These are phyloP conservation scores for Corbicula japonica DNA, from an alignment of 2,888 invertebrate genomes.

Conservation along the genomic window DNA sequence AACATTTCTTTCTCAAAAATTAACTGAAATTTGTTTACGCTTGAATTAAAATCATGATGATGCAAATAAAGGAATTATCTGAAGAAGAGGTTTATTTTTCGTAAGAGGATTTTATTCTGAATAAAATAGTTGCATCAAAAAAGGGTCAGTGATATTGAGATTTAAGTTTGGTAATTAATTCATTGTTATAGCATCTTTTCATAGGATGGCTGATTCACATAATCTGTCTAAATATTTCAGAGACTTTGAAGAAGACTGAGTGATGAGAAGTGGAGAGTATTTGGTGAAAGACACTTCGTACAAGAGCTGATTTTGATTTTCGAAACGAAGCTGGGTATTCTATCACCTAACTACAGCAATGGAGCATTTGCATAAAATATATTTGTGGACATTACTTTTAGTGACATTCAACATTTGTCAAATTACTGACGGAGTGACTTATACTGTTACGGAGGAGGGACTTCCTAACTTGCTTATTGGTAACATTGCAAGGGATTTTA, in stretches of 20 bases:
- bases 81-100: constrained; percentile 53
- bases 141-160: constrained; percentile 18
- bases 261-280: not conserved
- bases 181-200: constrained; percentile 17
- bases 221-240: constrained; percentile 32
- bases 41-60: constrained; percentile 25
- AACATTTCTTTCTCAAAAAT: no score
- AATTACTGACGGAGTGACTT: constrained; percentile 49
- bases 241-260: constrained; percentile 1
- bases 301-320: no score
- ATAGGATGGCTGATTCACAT: constrained; percentile 15
- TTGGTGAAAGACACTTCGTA: not conserved
- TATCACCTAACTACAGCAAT: no score
- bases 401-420: constrained; percentile 16
- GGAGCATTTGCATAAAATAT: no score
- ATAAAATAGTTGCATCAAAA: constrained; percentile 14
- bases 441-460: constrained; percentile 65
- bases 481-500: constrained; percentile 75
- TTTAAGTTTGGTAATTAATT: constrained; percentile 25
- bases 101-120: constrained; percentile 46
- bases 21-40: constrained; percentile 6
- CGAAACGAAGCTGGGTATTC: no score
- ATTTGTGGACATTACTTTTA: constrained; percentile 19
- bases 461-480: constrained; percentile 68
- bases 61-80: constrained; percentile 32